Conservation (phyloP, 2,888 invertebrate species). For the Sarcophaga rosellei region DNA sequence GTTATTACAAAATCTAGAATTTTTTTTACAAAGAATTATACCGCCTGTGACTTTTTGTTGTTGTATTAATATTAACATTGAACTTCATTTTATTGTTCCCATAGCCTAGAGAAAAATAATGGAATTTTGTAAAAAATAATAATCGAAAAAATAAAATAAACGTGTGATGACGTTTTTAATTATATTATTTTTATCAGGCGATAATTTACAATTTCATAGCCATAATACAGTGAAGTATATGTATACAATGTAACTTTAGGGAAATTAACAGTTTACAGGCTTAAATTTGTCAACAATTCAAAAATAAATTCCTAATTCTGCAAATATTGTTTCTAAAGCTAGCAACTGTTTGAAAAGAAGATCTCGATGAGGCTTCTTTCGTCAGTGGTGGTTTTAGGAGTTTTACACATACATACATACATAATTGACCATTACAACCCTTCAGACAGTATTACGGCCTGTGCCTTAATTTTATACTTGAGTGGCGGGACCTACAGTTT, state of each 20-base stretch:
- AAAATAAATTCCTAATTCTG: too few species aligned
- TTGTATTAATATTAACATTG: slow-evolving; percentile 17
- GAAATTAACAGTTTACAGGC: too few species aligned
- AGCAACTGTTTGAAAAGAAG: too few species aligned
- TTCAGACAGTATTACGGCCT: too few species aligned
- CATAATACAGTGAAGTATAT: neutral
- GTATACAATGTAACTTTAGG: neutral
- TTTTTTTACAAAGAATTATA: neutral
- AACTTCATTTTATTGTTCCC: slow-evolving; percentile 9
- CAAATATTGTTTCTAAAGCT: too few species aligned
- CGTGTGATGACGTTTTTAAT: neutral
- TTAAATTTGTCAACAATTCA: too few species aligned
- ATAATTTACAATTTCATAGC: neutral
- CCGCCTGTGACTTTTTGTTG: neutral
- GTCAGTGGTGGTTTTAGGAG: too few species aligned
- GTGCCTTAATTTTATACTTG: too few species aligned
- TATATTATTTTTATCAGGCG: neutral
- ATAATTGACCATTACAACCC: too few species aligned
- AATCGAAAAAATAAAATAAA: neutral
- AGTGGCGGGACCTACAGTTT: too few species aligned
- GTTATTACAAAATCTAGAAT: slow-evolving; percentile 7
- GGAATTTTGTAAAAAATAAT: neutral
- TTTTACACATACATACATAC: too few species aligned
- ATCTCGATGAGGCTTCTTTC: too few species aligned
- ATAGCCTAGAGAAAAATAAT: neutral